Base-by-base conservation (phyloP, 2,888 invertebrate genomes). In the Pseudoips prasinana region DNA sequence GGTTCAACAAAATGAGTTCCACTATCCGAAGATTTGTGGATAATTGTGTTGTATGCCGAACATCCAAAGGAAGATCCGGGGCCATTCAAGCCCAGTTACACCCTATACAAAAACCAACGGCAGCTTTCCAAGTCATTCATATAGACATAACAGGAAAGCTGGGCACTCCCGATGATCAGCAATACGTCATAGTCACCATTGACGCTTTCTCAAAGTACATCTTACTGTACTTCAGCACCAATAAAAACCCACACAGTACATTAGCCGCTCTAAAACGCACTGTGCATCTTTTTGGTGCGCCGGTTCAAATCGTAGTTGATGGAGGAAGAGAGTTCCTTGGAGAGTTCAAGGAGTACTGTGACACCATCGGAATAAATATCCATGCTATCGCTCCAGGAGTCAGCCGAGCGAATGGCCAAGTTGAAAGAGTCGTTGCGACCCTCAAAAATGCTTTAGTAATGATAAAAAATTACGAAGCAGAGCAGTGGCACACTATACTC, bases 391-490 rank as follows among this genome's bases (percentile, higher is more conserved):
- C 51, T 0, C 42, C 44, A 29, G 45, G 45, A 4, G 10, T 30
- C 6, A 41, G 43, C 33, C 22, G 47, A 39, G 39, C 46, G 1
- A 52, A 46, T 25, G 48, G 52, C 1, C 48, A 53, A 26, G 46
- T 48, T 0, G 52, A 53, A 9, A 9, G 52, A 7, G 29, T 45
- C 1, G 29, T 57, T 25, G 27, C 39, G 0, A 55, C 43, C 0
- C 25, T 56, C 1, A 61, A 58, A 25, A 61, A 50, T 24, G 46
- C 29, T 1, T 14, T 58, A 5, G 26, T 27, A 0, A 55, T 59
- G 23, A 53, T 59, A 1, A 50, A 53, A 20, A 60, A 58, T n/a
- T 39, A 37, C 8, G 32, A 37, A 7, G 25, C 37, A 1, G 11
- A 24, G 17, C 2, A 32, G 1, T 38, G 37, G 39, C 28, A 40